Conservation (phyloP, 2,797 vertebrate genomes). For the Borostomias antarcticus region DNA sequence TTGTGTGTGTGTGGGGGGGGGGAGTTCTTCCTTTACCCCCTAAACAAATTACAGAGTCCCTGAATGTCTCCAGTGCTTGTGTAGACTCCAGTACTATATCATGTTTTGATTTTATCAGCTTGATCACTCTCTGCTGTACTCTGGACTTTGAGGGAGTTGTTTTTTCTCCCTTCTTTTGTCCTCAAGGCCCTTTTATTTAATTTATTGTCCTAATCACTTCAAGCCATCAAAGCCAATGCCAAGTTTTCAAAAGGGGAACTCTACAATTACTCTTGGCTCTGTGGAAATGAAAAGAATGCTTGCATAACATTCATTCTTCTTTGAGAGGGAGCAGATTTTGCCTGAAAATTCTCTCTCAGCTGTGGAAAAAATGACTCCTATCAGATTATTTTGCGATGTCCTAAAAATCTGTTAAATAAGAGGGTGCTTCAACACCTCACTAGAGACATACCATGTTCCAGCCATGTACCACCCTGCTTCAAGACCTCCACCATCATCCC, state of each 20-base stretch:
- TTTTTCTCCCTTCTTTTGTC: conserved; percentile 29
- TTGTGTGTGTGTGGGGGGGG: conserved; percentile 18
- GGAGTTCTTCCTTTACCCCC: background rate
- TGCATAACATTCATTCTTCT: conserved; percentile 34
- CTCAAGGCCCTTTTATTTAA: conserved; percentile 46
- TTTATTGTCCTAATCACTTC: conserved; percentile 56
- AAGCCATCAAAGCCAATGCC: conserved; percentile 47
- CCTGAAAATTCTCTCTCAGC: conserved; percentile 36
- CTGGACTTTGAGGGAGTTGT: conserved; percentile 26
- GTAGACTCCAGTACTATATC: conserved; percentile 13
- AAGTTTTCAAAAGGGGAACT: conserved; percentile 36
- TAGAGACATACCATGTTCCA: too few species aligned
- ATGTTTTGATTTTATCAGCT: conserved; percentile 46
- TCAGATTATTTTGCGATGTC: conserved; percentile 27
- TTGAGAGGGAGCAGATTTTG: conserved; percentile 17
- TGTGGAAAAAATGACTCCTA: conserved; percentile 38
- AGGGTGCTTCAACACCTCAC: too few species aligned
- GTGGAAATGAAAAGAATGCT: conserved; percentile 50
- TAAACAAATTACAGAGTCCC: conserved; percentile 39
- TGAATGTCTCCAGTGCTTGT: conserved; percentile 46
- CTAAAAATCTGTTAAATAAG: background rate
- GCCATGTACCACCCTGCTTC: too few species aligned
- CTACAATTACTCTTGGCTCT: conserved; percentile 46
- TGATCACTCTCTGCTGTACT: conserved; percentile 33
- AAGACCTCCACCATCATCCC: too few species aligned